phyloP scores from a whole-genome alignment of 2,113 vertebrate genomes.

The Coptodon rendalli region DNA sequence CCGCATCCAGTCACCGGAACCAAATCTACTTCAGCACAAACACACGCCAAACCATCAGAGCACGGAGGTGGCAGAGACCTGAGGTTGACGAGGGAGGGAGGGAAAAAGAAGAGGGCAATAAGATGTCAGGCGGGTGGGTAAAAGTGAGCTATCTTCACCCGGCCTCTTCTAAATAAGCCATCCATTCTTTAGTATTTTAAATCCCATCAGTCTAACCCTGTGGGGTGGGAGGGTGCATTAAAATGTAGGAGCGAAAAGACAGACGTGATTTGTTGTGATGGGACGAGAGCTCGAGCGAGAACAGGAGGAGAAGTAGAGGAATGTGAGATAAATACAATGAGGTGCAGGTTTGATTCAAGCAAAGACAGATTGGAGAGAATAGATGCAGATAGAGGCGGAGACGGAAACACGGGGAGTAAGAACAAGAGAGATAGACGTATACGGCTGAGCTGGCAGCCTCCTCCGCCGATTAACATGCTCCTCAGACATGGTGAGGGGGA shows the following conservation, averaged over 20 bases:
- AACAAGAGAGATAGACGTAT: constrained; percentile 37
- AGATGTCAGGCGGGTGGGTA: constrained; percentile 18
- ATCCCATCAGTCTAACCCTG: constrained; percentile 14
- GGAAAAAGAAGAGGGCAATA: background rate
- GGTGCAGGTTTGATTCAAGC: constrained; percentile 8
- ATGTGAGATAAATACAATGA: constrained; percentile 27
- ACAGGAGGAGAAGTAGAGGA: background rate
- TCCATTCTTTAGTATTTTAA: constrained; percentile 9
- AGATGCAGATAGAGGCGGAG: constrained; percentile 19
- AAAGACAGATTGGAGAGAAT: constrained; percentile 23
- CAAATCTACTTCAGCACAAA: constrained; percentile 35
- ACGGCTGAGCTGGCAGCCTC: constrained; percentile 52
- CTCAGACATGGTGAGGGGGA: constrained; percentile 59
- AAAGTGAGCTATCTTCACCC: constrained; percentile 2
- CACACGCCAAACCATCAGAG: background rate
- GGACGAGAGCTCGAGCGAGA: background rate
- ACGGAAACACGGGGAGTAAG: background rate
- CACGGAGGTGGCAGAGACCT: background rate
- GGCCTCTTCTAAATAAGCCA: constrained; percentile 34
- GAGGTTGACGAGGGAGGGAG: background rate
- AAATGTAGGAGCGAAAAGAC: background rate
- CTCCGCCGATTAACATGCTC: constrained; percentile 68
- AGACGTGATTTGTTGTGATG: constrained; percentile 30
- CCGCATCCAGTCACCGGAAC: constrained; percentile 23
- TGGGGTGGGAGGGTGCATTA: background rate